Conservation (phyloP, 2,797 vertebrate genomes). For the Loris lydekkerianus region DNA sequence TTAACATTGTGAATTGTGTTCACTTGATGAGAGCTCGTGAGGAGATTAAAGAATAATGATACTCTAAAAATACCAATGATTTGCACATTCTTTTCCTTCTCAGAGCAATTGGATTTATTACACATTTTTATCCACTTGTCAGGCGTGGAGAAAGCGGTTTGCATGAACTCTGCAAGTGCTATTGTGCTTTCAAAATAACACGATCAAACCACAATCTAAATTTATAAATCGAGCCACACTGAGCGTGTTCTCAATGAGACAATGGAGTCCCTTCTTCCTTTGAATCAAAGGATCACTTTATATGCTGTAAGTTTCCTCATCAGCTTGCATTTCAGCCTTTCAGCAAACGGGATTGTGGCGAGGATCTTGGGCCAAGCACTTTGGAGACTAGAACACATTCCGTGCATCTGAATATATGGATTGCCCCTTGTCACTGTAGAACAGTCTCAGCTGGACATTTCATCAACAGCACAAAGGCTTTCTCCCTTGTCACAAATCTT, state of each 20-base stretch:
- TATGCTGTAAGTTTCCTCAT: conserved; percentile 58
- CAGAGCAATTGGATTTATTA: neutral
- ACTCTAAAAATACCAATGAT: conserved; percentile 54
- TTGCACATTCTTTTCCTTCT: conserved; percentile 1
- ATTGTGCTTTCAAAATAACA: conserved; percentile 54
- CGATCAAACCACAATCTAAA: neutral
- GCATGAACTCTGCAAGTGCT: neutral
- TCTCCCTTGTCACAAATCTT: conserved; percentile 70
- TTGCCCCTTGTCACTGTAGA: conserved; percentile 59
- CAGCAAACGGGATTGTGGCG: conserved; percentile 1
- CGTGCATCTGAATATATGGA: conserved; percentile 63
- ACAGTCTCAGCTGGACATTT: conserved; percentile 64
- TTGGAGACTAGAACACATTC: conserved; percentile 19
- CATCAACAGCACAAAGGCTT: conserved; percentile 59
- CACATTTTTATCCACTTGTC: conserved; percentile 48
- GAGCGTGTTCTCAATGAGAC: neutral
- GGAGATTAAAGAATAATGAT: neutral
- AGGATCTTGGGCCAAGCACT: conserved; percentile 57
- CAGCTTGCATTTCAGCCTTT: conserved; percentile 58
- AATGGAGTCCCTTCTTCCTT: neutral
- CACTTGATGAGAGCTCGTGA: neutral
- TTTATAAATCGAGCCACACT: neutral
- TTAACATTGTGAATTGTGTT: conserved; percentile 4
- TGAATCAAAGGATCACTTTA: conserved; percentile 49
- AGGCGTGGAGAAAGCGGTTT: neutral